Base-by-base conservation (phyloP, 2,113 vertebrate species). In the Calidris pugnax region DNA sequence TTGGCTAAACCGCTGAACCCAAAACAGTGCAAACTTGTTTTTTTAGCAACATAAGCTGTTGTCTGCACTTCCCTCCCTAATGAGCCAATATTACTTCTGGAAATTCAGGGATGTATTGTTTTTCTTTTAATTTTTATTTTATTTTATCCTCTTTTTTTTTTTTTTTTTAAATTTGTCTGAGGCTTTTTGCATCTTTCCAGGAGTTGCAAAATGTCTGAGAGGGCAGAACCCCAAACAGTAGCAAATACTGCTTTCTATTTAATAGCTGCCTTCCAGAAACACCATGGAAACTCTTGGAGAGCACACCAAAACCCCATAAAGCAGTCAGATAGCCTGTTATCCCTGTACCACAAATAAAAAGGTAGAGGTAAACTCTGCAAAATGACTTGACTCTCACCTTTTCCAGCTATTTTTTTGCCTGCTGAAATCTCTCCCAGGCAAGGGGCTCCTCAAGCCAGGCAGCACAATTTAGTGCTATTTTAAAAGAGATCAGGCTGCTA, bases 1-100 rank as follows among this genome's bases (percentile, higher is more conserved):
- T 89, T 91, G 90, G 67, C 82, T 91, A 87, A 87, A 94, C 91
- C 10, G 15, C 73, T 82, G 87, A 84, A 41, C 87, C 71, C 75
- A 43, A 69, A 90, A 37, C 78, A 50, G 55, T 43, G 32, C 13
- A 69, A 91, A 72, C 12, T 60, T 50, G 63, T 3, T 60, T n/a
- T 35, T 90, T 85, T 62, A 81, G 89, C 91, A 92, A 59, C 67
- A 77, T 21, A 18, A 90, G 87, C 85, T 90, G 83, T 77, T 86
- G 48, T 59, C 55, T 94, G 72, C 26, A 7, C 4, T 85, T 78
- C 15, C 37, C 48, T 82, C 85, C 63, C 62, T 55, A 1, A 2
- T 8, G 47, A 83, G 75, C 17, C 55, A 81, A 13, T 2, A n/a
- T 69, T 5, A 26, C 12, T 71, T 26, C 35, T 64, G 69, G 57